phyloP scores from a whole-genome alignment of 2,888 invertebrate species.

The Listrodromus nycthemerus region DNA sequence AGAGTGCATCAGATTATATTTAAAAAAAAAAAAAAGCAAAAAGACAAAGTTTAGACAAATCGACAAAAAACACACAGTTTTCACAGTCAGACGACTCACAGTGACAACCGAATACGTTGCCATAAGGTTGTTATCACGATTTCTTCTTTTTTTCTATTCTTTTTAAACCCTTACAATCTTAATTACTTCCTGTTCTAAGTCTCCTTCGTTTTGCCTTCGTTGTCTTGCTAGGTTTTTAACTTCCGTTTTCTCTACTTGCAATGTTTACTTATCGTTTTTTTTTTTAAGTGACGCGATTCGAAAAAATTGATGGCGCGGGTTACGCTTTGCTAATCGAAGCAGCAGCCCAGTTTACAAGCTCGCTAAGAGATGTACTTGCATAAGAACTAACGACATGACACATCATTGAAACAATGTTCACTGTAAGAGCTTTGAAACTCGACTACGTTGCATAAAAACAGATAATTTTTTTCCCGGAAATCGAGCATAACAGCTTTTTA shows the following conservation, averaged over 20 bases:
- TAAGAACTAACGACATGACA: neutral
- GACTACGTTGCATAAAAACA: constrained; percentile 29
- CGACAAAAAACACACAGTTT: constrained; percentile 46
- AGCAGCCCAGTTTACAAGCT: constrained; percentile 55
- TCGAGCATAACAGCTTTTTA: constrained; percentile 31
- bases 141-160: constrained; percentile 46
- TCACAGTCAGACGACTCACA: constrained; percentile 54
- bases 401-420: neutral
- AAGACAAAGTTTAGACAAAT: constrained; percentile 14
- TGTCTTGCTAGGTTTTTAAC: constrained; percentile 25
- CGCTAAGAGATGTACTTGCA: neutral
- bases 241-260: constrained; percentile 9
- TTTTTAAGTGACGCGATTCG: neutral
- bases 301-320: neutral
- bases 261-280: neutral
- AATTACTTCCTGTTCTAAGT: constrained; percentile 6
- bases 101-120: constrained; percentile 56
- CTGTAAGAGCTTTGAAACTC: constrained; percentile 8
- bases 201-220: constrained; percentile 15
- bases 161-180: neutral
- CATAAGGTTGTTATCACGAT: constrained; percentile 65
- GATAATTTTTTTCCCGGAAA: constrained; percentile 65
- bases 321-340: constrained; percentile 12
- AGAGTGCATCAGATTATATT: constrained; percentile 61
- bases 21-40: constrained; percentile 48